These are phyloP conservation scores for Drosophila pachea DNA, from an alignment of 1,140 invertebrate species.

Conservation along the genomic window DNA sequence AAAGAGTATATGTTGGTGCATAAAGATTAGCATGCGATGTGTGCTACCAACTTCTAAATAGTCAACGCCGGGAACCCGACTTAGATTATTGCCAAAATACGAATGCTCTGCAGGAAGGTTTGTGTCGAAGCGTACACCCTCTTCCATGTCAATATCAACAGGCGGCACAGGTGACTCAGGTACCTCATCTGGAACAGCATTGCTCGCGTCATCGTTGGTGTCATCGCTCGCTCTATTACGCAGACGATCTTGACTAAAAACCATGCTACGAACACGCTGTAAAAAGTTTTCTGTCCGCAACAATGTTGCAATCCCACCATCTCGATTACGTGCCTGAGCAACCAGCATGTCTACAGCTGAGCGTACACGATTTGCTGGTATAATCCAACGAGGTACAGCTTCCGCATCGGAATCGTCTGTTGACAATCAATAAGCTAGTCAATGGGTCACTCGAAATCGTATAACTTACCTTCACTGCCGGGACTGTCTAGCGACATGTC, in stretches of 20 bases:
- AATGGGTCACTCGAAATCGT: not conserved
- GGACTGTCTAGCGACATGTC: conserved; percentile 66
- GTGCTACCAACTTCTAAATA: conserved; percentile 67
- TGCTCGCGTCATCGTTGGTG: conserved; percentile 24
- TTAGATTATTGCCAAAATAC: conserved; percentile 71
- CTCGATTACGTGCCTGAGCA: conserved; percentile 50
- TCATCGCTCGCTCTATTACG: conserved; percentile 51
- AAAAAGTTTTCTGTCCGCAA: conserved; percentile 64
- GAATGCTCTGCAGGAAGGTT: conserved; percentile 75
- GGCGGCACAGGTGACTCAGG: conserved; percentile 17
- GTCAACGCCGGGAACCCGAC: conserved; percentile 67
- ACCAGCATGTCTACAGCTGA: conserved; percentile 61
- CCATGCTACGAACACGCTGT: conserved; percentile 67
- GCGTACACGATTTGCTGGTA: conserved; percentile 55
- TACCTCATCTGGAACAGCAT: conserved; percentile 7
- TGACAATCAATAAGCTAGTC: not conserved
- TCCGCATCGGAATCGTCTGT: conserved; percentile 60
- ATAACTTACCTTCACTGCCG: conserved; percentile 53
- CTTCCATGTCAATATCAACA: conserved; percentile 54
- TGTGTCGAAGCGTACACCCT: conserved; percentile 69
- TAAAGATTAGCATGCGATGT: conserved; percentile 82
- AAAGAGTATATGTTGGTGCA: conserved; percentile 82
- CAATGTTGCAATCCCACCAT: conserved; percentile 60
- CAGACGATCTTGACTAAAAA: conserved; percentile 64
- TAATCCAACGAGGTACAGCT: conserved; percentile 58